A percentile compares a stretch with the other conserved stretches of the same genome.
These are phyloP conservation scores for Hermaeophaga mercurialis DNA, from an alignment of 2,888 invertebrate genomes.

Conservation along the genomic window DNA sequence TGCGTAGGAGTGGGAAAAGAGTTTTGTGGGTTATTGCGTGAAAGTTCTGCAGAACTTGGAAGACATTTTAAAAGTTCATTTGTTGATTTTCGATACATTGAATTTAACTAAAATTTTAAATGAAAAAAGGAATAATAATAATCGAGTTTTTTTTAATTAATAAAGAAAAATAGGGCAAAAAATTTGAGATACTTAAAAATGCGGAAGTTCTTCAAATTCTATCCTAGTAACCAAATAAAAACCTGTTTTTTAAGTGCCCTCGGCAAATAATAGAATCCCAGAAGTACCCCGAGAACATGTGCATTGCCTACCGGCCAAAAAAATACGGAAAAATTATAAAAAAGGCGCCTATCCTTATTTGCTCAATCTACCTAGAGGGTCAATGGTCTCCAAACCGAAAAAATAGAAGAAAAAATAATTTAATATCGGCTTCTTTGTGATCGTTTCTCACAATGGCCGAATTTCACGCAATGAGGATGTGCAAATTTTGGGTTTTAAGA, in stretches of 20 bases:
- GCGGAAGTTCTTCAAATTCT: slow-evolving; percentile 30
- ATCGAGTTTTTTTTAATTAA: no score
- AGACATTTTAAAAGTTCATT: no score
- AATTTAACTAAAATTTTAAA: no score
- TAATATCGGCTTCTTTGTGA: slow-evolving; percentile 48
- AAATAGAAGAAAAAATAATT: slow-evolving; percentile 41
- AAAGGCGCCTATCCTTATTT: slow-evolving; percentile 38
- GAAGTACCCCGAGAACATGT: slow-evolving; percentile 39
- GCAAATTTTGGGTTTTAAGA: slow-evolving; percentile 28
- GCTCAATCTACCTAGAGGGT: slow-evolving; percentile 33
- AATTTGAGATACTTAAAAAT: slow-evolving; percentile 22
- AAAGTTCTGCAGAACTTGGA: no score
- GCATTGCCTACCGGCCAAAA: slow-evolving; percentile 36
- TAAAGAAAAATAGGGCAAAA: no score
- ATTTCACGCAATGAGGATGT: slow-evolving; percentile 46
- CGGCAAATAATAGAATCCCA: slow-evolving; percentile 35
- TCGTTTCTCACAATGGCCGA: slow-evolving; percentile 45
- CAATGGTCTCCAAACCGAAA: slow-evolving; percentile 27
- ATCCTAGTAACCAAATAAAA: slow-evolving; percentile 17
- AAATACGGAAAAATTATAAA: slow-evolving; percentile 32
- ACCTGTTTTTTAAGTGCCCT: slow-evolving; percentile 20
- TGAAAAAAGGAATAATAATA: no score
- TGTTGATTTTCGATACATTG: no score
- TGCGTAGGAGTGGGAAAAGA: no score
- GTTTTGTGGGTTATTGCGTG: no score